Percentiles rank a stretch among this genome's conserved stretches.
Conservation (phyloP, 1,140 invertebrate genomes). For the Calephelis nemesis region DNA sequence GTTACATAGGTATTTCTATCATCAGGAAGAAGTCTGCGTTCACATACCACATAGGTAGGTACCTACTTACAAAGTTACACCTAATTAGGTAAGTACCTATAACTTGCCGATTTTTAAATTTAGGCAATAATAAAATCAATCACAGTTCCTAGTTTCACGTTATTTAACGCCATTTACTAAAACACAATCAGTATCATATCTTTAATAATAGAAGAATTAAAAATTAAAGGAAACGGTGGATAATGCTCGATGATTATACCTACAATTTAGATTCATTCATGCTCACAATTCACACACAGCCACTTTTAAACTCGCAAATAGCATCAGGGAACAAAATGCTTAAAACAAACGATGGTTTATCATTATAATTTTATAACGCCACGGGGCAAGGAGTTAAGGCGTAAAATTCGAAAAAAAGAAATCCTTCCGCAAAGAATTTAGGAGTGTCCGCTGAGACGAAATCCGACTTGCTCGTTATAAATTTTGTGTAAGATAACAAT, state of each 20-base stretch:
- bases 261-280: constrained; percentile 20
- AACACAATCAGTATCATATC: background rate
- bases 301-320: constrained; percentile 53
- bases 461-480: constrained; percentile 76
- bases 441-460: constrained; percentile 73
- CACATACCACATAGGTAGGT: too few species aligned
- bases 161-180: background rate
- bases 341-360: constrained; percentile 23
- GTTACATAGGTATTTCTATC: too few species aligned
- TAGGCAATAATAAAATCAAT: too few species aligned
- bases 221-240: too few species aligned
- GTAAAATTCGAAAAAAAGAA: constrained; percentile 57
- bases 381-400: constrained; percentile 44
- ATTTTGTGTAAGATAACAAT: constrained; percentile 79
- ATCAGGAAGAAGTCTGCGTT: too few species aligned
- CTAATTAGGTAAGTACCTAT: too few species aligned
- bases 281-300: constrained; percentile 21
- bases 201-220: background rate
- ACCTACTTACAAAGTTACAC: too few species aligned
- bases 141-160: background rate
- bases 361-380: constrained; percentile 70
- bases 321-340: constrained; percentile 5
- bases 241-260: background rate
- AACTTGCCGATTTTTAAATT: too few species aligned
- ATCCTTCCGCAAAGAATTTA: constrained; percentile 77